These are phyloP conservation scores for Petroica traversi DNA, from an alignment of 2,113 vertebrate genomes.

Conservation along the genomic window DNA sequence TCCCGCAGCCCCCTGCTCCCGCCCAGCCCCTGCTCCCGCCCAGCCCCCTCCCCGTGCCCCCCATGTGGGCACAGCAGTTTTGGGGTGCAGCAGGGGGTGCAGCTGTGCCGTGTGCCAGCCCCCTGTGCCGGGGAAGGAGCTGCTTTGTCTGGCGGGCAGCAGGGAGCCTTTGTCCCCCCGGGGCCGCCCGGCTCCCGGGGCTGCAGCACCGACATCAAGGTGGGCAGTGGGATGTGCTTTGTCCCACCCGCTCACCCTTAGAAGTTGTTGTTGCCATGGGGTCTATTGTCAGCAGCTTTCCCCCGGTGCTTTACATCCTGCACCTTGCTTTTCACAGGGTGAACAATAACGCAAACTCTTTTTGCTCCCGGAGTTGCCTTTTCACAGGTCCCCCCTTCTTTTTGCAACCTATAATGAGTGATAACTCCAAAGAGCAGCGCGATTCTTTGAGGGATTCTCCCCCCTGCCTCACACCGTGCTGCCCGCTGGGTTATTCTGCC, in stretches of 20 bases:
- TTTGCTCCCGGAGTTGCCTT: constrained; percentile 23
- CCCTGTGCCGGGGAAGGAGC: not conserved
- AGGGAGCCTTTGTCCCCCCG: constrained; percentile 28
- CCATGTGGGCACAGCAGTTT: accelerated
- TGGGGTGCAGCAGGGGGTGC: not conserved
- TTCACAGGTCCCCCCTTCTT: not conserved
- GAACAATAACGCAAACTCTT: constrained; percentile 62
- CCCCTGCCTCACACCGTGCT: accelerated
- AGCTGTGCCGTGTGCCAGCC: not conserved
- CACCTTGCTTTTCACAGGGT: constrained; percentile 50
- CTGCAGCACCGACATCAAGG: constrained; percentile 6
- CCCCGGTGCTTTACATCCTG: constrained; percentile 35
- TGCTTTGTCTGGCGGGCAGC: not conserved
- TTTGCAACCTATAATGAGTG: not conserved
- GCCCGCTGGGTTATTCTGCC: not conserved
- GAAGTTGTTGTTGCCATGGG: constrained; percentile 69
- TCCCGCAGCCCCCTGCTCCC: not conserved
- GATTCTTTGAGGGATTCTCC: not conserved
- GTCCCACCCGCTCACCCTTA: constrained; percentile 48
- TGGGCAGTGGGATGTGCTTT: constrained; percentile 47
- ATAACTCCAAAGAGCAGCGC: not conserved
- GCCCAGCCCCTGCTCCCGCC: not conserved
- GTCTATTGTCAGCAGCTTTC: constrained; percentile 53
- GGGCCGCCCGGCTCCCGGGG: constrained; percentile 17
- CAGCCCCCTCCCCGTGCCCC: accelerated